These are phyloP conservation scores for Cephus sareptanus DNA, from an alignment of 2,888 invertebrate species.

Conservation along the genomic window DNA sequence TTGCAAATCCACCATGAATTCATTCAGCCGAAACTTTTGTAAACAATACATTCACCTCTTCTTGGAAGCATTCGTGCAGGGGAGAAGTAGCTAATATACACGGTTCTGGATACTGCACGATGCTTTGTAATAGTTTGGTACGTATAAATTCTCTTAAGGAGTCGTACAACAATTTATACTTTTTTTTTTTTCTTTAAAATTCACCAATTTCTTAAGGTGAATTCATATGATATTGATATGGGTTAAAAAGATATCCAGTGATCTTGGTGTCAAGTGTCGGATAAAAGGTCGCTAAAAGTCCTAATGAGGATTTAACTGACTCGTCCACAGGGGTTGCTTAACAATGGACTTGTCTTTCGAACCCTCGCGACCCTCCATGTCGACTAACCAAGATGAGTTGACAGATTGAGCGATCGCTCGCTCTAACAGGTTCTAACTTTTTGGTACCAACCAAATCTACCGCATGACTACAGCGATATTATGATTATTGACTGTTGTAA, in stretches of 20 bases:
- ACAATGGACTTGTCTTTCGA: slow-evolving; percentile 48
- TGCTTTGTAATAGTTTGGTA: neutral
- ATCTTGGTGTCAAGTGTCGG: slow-evolving; percentile 26
- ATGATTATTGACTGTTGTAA: neutral
- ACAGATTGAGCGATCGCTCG: slow-evolving; percentile 47
- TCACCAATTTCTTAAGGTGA: neutral
- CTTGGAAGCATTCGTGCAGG: neutral
- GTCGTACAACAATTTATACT: neutral
- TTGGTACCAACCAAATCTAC: neutral
- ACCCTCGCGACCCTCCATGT: slow-evolving; percentile 42
- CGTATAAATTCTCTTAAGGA: neutral
- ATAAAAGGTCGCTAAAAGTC: slow-evolving; percentile 31
- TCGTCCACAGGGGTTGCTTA: slow-evolving; percentile 45
- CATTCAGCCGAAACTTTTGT: slow-evolving; percentile 51
- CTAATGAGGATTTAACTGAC: slow-evolving; percentile 58
- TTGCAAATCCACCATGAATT: slow-evolving; percentile 43
- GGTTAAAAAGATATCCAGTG: neutral
- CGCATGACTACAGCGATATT: neutral
- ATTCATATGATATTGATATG: neutral
- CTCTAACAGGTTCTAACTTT: slow-evolving; percentile 34
- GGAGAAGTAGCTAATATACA: neutral
- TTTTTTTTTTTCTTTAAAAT: neutral
- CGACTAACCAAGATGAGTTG: slow-evolving; percentile 31
- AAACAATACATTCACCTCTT: slow-evolving; percentile 53
- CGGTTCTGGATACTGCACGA: neutral